phyloP scores from a whole-genome alignment of 2,888 invertebrate genomes.

The Dryobotodes eremita region DNA sequence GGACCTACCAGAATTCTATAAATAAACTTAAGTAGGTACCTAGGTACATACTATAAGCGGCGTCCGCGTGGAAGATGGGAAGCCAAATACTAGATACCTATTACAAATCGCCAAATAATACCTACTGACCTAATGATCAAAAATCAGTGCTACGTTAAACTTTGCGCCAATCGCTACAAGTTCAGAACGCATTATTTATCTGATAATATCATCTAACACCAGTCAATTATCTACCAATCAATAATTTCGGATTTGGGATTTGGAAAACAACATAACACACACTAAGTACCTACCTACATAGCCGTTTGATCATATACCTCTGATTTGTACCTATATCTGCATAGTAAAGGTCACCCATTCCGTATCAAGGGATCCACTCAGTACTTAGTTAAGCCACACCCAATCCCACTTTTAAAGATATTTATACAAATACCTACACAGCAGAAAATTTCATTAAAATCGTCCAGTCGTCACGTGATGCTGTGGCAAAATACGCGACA shows the following conservation, averaged over 20 bases:
- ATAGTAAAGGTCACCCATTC: background rate
- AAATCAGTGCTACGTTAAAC: constrained; percentile 1
- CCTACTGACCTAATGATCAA: background rate
- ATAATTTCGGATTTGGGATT: constrained; percentile 37
- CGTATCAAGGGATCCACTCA: background rate
- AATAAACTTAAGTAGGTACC: constrained; percentile 8
- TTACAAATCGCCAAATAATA: constrained; percentile 11
- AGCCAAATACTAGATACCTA: background rate
- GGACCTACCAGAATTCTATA: constrained; percentile 2
- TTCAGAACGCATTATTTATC: constrained; percentile 28
- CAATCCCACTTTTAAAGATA: constrained; percentile 6
- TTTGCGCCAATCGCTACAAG: constrained; percentile 7
- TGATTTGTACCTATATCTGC: constrained; percentile 5
- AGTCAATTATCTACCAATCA: constrained; percentile 46
- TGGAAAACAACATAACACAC: constrained; percentile 23
- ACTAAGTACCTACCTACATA: background rate
- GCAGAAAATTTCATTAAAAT: background rate
- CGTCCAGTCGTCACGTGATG: constrained; percentile 1
- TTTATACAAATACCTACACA: background rate
- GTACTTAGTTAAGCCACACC: constrained; percentile 3
- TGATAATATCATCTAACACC: constrained; percentile 41
- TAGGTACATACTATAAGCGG: background rate
- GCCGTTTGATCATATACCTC: background rate
- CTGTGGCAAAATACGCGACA: background rate
- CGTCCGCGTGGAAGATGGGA: constrained; percentile 3